Evolutionary conservation across 2,888 invertebrate species (phyloP), one percentile per base, ranked within the genome.

Genomic region (Pemphredon lugubris): DNA sequence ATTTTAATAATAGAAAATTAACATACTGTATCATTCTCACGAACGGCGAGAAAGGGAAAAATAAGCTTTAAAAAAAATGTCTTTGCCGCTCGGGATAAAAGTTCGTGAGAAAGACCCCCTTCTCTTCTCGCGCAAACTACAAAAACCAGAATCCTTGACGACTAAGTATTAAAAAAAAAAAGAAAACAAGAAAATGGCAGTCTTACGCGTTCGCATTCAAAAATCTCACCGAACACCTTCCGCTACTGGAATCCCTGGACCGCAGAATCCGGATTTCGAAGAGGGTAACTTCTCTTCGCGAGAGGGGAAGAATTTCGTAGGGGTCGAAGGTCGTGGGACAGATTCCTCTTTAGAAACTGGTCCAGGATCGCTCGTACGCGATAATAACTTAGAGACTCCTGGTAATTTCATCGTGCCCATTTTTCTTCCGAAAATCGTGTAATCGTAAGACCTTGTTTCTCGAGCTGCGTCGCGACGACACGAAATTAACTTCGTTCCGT

Each of bases 211-310:
- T 55, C 32, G 53, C 54, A 50, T 60, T 42, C 39, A 55, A 71
- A 55, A 66, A 77, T 79, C 75, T 60, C 77, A 73, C 68, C 68
- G 60, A 66, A 48, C 64, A 50, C 59, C 69, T 71, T 60, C 64
- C 34, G 61, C 48, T 45, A 66, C 42, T 51, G 65, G 73, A 67
- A 71, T 58, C 69, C 48, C 69, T 81, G 81, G 78, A 81, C 81
- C 81, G 71, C 76, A 81, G 74, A 69, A 76, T 81, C 80, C 74
- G 75, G 80, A 78, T 80, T 78, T 72, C 67, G 47, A 76, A 72
- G 73, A 73, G 81, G 60, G 70, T 81, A 71, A 68, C 76, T 80
- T 67, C 71, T 76, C 78, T 57, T 23, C 9, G 42, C 50, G 59
- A 61, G 67, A 71, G 63, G 73, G 70, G 69, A 73, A 68, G 61